These are phyloP conservation scores for Periparus ater DNA, from an alignment of 2,797 vertebrate genomes.

Conservation along the genomic window DNA sequence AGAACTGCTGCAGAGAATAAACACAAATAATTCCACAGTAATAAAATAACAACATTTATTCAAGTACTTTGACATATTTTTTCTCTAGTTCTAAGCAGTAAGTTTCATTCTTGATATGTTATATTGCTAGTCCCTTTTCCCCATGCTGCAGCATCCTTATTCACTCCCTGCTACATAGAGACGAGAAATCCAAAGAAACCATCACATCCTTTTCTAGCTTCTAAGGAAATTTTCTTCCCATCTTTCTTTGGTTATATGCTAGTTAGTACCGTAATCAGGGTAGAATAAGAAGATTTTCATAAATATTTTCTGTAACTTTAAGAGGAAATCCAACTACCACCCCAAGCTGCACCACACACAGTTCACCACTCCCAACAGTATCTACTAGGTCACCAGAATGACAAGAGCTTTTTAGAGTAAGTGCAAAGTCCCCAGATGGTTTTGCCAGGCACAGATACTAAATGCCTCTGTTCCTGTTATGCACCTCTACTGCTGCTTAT, in stretches of 20 bases:
- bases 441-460: background rate
- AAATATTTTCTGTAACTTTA: background rate
- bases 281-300: background rate
- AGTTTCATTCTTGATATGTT: background rate
- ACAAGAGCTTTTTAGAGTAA: background rate
- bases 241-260: background rate
- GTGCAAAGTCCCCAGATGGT: background rate
- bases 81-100: background rate
- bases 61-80: rapidly evolving
- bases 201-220: background rate
- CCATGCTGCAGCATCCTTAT: background rate
- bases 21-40: background rate
- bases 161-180: background rate
- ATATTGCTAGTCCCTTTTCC: background rate
- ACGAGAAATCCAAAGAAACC: background rate
- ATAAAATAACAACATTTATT: background rate
- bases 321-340: background rate
- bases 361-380: background rate
- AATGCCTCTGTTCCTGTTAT: background rate
- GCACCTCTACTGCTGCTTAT: background rate
- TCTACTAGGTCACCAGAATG: background rate
- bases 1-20: background rate
- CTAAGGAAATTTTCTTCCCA: background rate
- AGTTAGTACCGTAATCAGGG: background rate
- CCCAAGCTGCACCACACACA: background rate